These are phyloP conservation scores for Onychomys torridus DNA, from an alignment of 2,797 vertebrate genomes.

Conservation along the genomic window DNA sequence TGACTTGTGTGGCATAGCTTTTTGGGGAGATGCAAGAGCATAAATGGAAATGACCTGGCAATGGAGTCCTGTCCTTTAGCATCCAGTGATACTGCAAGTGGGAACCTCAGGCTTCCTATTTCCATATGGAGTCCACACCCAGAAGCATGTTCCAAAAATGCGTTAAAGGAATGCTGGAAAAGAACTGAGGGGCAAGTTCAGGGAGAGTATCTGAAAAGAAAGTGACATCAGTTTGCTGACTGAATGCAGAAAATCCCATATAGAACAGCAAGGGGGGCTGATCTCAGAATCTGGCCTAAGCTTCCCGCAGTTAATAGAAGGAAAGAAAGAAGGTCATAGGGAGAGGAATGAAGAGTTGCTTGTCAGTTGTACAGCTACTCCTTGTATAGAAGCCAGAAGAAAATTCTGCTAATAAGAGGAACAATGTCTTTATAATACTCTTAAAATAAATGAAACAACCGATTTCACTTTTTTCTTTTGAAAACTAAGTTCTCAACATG, in stretches of 20 bases:
- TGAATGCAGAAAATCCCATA: neutral
- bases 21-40: neutral
- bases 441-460: neutral
- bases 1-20: neutral
- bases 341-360: neutral
- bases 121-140: neutral
- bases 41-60: neutral
- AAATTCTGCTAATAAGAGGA: neutral
- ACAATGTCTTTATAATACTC: neutral
- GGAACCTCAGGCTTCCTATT: neutral
- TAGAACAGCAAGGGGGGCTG: neutral
- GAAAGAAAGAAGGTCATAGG: neutral
- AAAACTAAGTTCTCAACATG: neutral
- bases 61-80: neutral
- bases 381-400: neutral
- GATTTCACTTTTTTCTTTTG: neutral
- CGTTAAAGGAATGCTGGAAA: neutral
- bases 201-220: neutral
- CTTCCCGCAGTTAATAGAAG: neutral
- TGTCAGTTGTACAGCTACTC: neutral
- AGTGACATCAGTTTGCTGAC: neutral
- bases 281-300: neutral
- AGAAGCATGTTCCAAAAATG: neutral
- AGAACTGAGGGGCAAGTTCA: neutral
- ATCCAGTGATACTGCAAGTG: neutral